Evolutionary conservation across 2,888 invertebrate species (phyloP), one percentile per base, ranked within the genome.

Genomic region (Shargacucullia verbasci): DNA sequence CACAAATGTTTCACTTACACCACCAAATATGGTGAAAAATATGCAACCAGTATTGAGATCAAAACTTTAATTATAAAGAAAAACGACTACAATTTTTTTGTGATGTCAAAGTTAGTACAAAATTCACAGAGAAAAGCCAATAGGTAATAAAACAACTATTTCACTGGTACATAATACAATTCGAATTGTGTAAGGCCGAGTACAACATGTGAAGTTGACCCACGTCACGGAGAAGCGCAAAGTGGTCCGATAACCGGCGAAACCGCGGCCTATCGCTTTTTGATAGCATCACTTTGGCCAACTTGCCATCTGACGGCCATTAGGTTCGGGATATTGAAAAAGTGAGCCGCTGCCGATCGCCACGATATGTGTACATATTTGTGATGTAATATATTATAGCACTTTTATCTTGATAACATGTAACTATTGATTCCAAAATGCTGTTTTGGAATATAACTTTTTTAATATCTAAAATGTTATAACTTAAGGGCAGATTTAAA

Each of bases 201-300:
- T 85, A 86, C 80, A 82, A 75, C 85, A 84, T 79, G 85, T 81
- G 78, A 83, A 85, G 88, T 86, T 85, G 87, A 90, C 90, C 89
- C 89, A 82, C 85, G 89, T 91, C 90, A 90, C 80, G 49, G 80
- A 82, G 79, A 74, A 74, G 86, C 88, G 92, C 84, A 92, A 94
- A 94, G 91, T 94, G 92, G 81, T 85, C 84, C 91, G 93, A 92
- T 92, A 93, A 93, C 93, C 89, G 89, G 81, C 82, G 86, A 88
- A 87, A 88, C 90, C 92, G 85, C 92, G 75, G 91, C 92, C 92
- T 92, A 94, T 92, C 89, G 92, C 89, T 92, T 92, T 94, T 94
- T 94, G 93, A 94, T 94, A 92, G 92, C 93, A 92, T 92, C 93
- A 92, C 93, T 94, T 94, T 92, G 85, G 86, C 88, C 86, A 93